Base-by-base conservation (phyloP, 2,888 invertebrate species). In the Epistrophella euchroma region DNA sequence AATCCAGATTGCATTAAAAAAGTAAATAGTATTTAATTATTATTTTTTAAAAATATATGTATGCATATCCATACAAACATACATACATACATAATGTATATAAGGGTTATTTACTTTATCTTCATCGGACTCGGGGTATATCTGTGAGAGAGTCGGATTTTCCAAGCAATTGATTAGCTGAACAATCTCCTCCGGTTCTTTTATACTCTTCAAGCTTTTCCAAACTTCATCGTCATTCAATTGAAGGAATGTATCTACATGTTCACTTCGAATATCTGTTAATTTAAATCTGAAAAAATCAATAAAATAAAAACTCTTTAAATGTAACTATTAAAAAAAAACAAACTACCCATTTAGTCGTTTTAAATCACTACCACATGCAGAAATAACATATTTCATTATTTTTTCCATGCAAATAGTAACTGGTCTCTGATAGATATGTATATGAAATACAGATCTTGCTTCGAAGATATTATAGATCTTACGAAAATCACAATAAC, bases 381-480 rank as follows among this genome's bases (percentile, higher is more conserved):
- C 5, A 40, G 6, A 11, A 0, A 86, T 43, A 55, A 82, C 28
- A 17, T 74, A 10, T 7, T 45, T 58, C 2, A 77, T 17, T 25
- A 86, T 77, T 0, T 73, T 13, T 52, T 87, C 75, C 45, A 87
- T 40, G 28, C 82, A 83, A 5, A 22, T 17, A 11, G 17, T 6
- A 0, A n/a, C 28, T 10, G 87, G 75, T n/a, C 5, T 17, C 35
- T 93, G 93, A 89, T 95, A 95, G 4, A 93, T 94, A 4, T 90
- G 84, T 1, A 91, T 85, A 82, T 94, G 94, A 40, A 94, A 90
- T 15, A 90, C 89, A 73, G 91, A 91, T 77, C 94, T 90, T 2
- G 92, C 92, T 25, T 90, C 88, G 89, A 93, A 94, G 88, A 94
- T 90, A 56, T 93, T 92, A 87, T 93, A 92, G 19, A 94, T 91